Conservation (phyloP, 1,140 invertebrate genomes). For the Homalodisca vitripennis region DNA sequence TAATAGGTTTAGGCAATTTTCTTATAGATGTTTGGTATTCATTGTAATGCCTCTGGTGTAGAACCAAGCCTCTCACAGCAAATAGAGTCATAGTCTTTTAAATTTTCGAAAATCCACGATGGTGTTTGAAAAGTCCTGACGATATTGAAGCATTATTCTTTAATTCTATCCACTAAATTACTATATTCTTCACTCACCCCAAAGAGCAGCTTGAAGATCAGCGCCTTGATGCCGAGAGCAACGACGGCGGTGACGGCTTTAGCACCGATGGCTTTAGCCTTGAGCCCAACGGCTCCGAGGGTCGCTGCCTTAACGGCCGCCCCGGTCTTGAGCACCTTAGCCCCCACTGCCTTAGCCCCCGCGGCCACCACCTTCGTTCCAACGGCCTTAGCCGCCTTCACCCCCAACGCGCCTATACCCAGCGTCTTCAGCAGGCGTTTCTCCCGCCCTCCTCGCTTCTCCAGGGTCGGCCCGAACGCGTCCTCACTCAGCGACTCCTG, state of each 20-base stretch:
- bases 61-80: too few species aligned
- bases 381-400: constrained; percentile 5
- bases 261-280: neutral
- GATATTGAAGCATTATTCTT: too few species aligned
- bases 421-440: constrained; percentile 8
- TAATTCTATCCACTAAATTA: too few species aligned
- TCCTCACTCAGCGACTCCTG: constrained; percentile 19
- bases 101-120: too few species aligned
- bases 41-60: too few species aligned
- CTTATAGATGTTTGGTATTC: too few species aligned
- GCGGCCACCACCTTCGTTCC: constrained; percentile 9
- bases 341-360: constrained; percentile 10
- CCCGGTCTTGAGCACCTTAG: constrained; percentile 15
- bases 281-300: constrained; percentile 1
- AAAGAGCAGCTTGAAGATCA: constrained; percentile 16
- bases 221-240: constrained; percentile 11
- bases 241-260: constrained; percentile 1
- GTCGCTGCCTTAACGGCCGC: neutral
- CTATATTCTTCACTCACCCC: constrained; percentile 9
- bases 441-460: neutral
- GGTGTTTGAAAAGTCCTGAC: too few species aligned
- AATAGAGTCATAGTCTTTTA: too few species aligned
- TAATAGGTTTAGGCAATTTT: too few species aligned
- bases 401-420: neutral
- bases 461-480: neutral